Base-by-base conservation (phyloP, 2,797 vertebrate species). In the Decapterus maruadsi region DNA sequence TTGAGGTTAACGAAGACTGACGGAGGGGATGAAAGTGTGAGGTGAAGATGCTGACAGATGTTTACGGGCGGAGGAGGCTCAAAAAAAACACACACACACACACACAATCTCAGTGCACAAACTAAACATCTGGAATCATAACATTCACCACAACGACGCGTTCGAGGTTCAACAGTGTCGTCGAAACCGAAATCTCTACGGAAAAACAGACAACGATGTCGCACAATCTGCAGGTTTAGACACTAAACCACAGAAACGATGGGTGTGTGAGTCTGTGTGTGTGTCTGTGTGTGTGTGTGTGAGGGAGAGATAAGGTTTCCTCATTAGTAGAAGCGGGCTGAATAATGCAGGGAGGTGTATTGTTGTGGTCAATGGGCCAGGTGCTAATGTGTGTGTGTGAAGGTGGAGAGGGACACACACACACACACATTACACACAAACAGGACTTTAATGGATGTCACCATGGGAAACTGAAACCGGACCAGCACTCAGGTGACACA, bases 381-480 rank as follows among this genome's bases (percentile, higher is more conserved):
- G 93, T 94, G 92, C 94, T 95, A 95, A 95, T 95, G 87, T 88
- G 90, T 85, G 89, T 93, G 92, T 94, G 89, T 91, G 68, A 84
- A 90, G 87, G 62, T 79, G 75, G 85, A 89, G 84, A 89, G 89
- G 87, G 80, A 77, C 83, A 89, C 82, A 70, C 62, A 42, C 77
- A 26, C 26, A 26, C 26, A 26, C 26, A 26, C 26, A 26, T 26
- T 26, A 26, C 26, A 26, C 26, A 26, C 26, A 26, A 91, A 88
- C 93, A 93, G 60, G 89, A 90, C 92, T 94, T 94, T 95, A 95
- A 95, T 95, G 92, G 94, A 95, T 95, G 95, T 95, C 90, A 88
- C 90, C 86, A 93, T 86, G 87, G 92, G 90, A 92, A 90, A 89
- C 81, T 87, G 93, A 93, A 95, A 95, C 87, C 22, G 14, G 86